Base-by-base conservation (phyloP, 2,888 invertebrate genomes). In the Adineta ricciae region DNA sequence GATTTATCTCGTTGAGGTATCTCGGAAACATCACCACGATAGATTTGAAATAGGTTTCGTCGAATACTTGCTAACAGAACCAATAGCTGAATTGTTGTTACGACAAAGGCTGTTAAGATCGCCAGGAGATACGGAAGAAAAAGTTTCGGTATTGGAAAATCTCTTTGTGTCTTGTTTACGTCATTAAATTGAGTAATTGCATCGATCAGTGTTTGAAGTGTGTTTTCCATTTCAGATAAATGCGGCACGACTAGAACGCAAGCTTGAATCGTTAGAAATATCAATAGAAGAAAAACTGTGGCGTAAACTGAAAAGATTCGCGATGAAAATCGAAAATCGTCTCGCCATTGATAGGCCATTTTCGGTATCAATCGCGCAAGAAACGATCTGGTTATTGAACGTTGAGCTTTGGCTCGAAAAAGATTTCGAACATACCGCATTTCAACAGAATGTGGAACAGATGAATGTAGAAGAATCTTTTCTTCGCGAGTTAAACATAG, bases 281-380 rank as follows among this genome's bases (percentile, higher is more conserved):
- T 24, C 41, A 78, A n/a, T 9, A 78, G n/a, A 38, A 78, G 38
- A 41, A 21, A n/a, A 11, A 14, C 19, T 24, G 78, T 14, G 24
- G 78, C 21, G n/a, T 78, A 78, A 78, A 78, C 24, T 38, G 24
- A 78, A 41, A 78, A 3, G 0, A 78, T 41, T 16, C 78, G 78
- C 41, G 41, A 32, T 78, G 78, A 78, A 41, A 41, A 78, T 24
- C 41, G 41, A 78, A 78, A 78, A 78, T 78, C 78, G 41, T 78
- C 78, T 2, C 78, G 78, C 38, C 24, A 41, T 41, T 38, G 7
- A n/a, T 78, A 78, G 3, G n/a, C 41, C 1, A 24, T 11, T 41
- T 78, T 78, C 41, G 78, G 78, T 41, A 78, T 78, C 14, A 78
- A 1, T 11, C 41, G 78, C 24, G 78, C 38, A 5, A 78, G 9